Evolutionary conservation across 1,140 invertebrate genomes (phyloP).

Genomic region (Platyscapa corneri): DNA sequence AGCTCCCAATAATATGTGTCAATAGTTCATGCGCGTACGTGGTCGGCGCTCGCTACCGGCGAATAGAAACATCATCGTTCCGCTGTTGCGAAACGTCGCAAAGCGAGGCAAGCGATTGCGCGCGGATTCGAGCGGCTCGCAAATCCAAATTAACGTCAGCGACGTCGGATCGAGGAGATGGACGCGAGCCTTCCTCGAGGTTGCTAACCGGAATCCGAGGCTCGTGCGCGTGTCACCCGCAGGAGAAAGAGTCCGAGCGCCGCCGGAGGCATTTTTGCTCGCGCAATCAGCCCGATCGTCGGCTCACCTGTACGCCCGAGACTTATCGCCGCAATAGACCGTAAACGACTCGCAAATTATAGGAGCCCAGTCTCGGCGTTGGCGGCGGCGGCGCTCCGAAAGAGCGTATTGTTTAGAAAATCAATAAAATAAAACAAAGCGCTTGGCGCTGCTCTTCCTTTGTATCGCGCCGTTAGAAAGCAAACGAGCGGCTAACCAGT

Average conservation of each 20-base stretch:
- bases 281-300: no score
- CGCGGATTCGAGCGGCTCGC: no score
- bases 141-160: no score
- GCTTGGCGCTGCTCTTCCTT: constrained; percentile 29
- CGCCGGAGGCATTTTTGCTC: no score
- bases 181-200: no score
- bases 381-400: neutral
- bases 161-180: no score
- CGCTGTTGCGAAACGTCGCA: no score
- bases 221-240: no score
- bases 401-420: neutral
- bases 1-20: neutral
- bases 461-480: neutral
- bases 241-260: no score
- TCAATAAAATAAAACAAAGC: constrained; percentile 17
- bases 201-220: no score
- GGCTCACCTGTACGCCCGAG: no score
- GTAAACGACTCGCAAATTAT: neutral
- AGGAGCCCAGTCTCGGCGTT: neutral
- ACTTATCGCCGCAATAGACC: neutral
- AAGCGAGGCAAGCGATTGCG: no score
- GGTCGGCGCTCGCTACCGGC: neutral
- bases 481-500: neutral
- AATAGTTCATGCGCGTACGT: neutral
- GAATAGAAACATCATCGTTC: neutral